Base-by-base conservation (phyloP, 2,113 vertebrate genomes). In the Hipposideros armiger region DNA sequence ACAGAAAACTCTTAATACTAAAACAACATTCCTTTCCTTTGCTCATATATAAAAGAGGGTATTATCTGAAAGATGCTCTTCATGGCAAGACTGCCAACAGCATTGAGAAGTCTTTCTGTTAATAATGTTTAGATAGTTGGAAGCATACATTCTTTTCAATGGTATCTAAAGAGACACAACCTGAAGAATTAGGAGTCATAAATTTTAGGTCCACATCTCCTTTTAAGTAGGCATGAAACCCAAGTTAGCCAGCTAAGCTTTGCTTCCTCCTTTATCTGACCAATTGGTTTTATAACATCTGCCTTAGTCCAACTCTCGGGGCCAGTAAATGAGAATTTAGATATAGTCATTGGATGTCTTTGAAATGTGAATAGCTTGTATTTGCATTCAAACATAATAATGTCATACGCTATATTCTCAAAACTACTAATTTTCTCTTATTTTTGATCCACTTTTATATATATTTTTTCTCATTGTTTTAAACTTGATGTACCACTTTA, bases 391-490 rank as follows among this genome's bases (percentile, higher is more conserved):
- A 94, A 90, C 24, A 52, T 64, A 50, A 42, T 24, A 32, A 10
- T 40, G 30, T 11, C n/a, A 26, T 36, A 50, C 15, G 56, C 17
- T 22, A 40, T 56, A 5, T 7, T 80, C n/a, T 81, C 56, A 32
- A 87, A 77, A 87, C 17, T 62, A 36, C 22, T 13, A 83, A 45
- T 36, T 90, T 76, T 73, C n/a, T 62, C 8, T 67, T 62, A 40
- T 17, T 85, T 91, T 78, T 70, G 8, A 78, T 45, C 11, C 5
- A 80, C 13, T 70, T 74, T 42, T 80, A 64, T 2, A 10, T 56
- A 20, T 93, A 58, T 60, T 24, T 95, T 64, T 84, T 77, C 45
- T 85, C 28, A 47, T 72, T 60, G 4, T 52, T 87, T 88, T 90
- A 67, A 94, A 88, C 17, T 87, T 73, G 40, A 54, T 67, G 22